phyloP scores from a whole-genome alignment of 2,888 invertebrate genomes.

The Epirrhoe alternata region DNA sequence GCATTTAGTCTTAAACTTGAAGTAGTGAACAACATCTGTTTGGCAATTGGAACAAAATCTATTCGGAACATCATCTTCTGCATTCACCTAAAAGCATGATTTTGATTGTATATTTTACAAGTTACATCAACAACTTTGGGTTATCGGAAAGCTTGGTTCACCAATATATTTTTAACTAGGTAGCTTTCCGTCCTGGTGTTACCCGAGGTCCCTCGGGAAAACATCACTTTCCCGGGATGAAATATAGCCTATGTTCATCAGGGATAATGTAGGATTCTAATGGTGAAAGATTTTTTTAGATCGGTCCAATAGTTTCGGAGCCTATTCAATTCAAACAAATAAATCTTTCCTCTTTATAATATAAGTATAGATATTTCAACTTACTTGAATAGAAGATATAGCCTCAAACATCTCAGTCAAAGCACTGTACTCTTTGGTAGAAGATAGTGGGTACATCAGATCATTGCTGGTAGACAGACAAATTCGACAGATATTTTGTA shows the following conservation, averaged over 20 bases:
- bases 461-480: constrained; percentile 67
- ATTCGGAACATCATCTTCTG: constrained; percentile 58
- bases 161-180: too few species aligned
- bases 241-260: too few species aligned
- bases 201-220: too few species aligned
- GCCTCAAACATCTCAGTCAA: constrained; percentile 65
- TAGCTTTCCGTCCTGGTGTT: too few species aligned
- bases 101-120: not conserved
- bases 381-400: constrained; percentile 68
- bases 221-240: too few species aligned
- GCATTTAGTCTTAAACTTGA: constrained; percentile 75
- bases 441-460: constrained; percentile 63
- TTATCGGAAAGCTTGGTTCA: too few species aligned
- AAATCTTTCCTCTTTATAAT: too few species aligned
- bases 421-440: constrained; percentile 57
- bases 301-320: too few species aligned
- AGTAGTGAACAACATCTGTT: constrained; percentile 61
- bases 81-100: constrained; percentile 48
- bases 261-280: too few species aligned
- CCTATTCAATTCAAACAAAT: too few species aligned
- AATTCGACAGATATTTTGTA: constrained; percentile 74
- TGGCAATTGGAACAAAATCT: constrained; percentile 64
- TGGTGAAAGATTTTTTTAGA: too few species aligned
- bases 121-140: not conserved
- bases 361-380: constrained; percentile 32